Base-by-base conservation (phyloP, 1,140 invertebrate genomes). In the Atta colombica region DNA sequence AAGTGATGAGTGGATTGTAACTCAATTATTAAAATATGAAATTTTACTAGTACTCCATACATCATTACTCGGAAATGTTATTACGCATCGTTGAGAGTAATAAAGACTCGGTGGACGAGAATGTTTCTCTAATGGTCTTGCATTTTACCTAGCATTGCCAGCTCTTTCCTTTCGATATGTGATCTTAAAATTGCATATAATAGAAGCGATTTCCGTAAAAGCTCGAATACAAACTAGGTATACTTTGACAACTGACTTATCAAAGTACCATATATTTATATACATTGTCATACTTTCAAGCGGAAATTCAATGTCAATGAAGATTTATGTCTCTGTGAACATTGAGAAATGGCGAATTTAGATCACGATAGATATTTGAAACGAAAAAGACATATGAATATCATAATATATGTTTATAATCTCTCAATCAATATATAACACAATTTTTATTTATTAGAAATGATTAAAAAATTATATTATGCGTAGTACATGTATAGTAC, bases 121-220 rank as follows among this genome's bases (percentile, higher is more conserved):
- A 53, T 58, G 14, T 80, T 65, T 49, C 18, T 31, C 25, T 53
- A 80, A 68, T 68, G 31, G 60, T 21, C 45, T 66, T 58, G 2
- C 39, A 31, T 65, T 78, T 55, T 49, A n/a, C 3, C 16, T 51
- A 28, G 28, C 25, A 68, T 68, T 16, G 39, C 31, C 28, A 35
- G 31, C 28, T 35, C 14, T 45, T 68, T 66, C 12, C 61, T 68
- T 31, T 80, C n/a, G 61, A 80, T 68, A 68, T 35, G 45, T 16
- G 61, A 68, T 53, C 31, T 53, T 53, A 53, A 80, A 80, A 68
- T 78, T 65, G 39, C 45, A 39, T 60, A n/a, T 80, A 66, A n/a
- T 66, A 80, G 61, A 28, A 53, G 77, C 61, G 49, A 68, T 80
- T 80, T 35, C 18, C 14, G 45, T 39, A 31, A 68, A 14, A 68